Base-by-base conservation (phyloP, 1,140 invertebrate species). In the Pygmarrhopalites habei region DNA sequence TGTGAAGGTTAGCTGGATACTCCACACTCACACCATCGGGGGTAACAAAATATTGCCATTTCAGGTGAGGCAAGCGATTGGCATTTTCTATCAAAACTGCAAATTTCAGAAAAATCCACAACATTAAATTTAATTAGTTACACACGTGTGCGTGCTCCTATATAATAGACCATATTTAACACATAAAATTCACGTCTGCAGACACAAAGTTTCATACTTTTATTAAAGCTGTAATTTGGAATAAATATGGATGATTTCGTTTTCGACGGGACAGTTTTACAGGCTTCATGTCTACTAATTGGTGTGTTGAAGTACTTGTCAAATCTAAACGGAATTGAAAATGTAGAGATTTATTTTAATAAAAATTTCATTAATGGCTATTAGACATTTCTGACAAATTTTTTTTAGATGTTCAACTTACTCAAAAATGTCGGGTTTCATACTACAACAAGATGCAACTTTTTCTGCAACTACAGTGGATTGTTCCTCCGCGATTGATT, bases 11-110 rank as follows among this genome's bases (percentile, higher is more conserved):
- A 2, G 78, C 76, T 17, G 80, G 80, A 68, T 78, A 82, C 69
- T 81, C 79, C 64, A 75, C 79, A 70, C 79, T 76, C 23, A 79
- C 72, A 4, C 79, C 80, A 47, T 77, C 73, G 7, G 72, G 70
- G 12, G 78, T 78, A 43, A 82, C 78, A 64, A 79, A 81, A 69
- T 81, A 82, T 65, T 81, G 80, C 80, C 80, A 81, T 62, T 81
- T 80, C n/a, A 81, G 70, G 46, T 74, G 75, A 4, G 78, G 77
- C 63, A 77, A 71, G 30, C 73, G 72, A 51, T 76, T 74, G 29
- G 77, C 69, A 71, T 81, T 80, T 21, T 75, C 64, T 39, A 75
- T 70, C 73, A 80, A 79, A 41, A 79, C 78, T 81, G 72, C 59
- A 75, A 75, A 26, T 67, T n/a, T n/a, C n/a, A n/a, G n/a, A n/a